A percentile compares a stretch with the other conserved stretches of the same genome.
Conservation (phyloP, 2,113 vertebrate species). For the Corvus hawaiiensis region DNA sequence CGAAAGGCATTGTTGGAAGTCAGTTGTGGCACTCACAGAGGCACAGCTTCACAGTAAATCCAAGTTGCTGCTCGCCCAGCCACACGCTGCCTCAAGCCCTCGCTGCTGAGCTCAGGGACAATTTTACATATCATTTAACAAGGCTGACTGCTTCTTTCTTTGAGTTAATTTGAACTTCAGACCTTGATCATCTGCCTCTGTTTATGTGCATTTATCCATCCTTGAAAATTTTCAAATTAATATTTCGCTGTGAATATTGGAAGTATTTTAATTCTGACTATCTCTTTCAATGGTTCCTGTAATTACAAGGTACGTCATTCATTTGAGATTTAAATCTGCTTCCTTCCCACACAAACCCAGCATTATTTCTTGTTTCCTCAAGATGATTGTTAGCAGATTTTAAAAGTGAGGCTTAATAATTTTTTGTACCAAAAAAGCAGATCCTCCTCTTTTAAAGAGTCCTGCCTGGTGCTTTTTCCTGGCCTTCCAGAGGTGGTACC, state of each 20-base stretch:
- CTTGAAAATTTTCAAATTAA: not conserved
- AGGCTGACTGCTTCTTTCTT: not conserved
- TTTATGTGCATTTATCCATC: not conserved
- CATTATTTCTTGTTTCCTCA: slow-evolving; percentile 5
- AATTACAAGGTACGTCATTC: slow-evolving; percentile 51
- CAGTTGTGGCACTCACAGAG: not conserved
- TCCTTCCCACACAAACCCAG: slow-evolving; percentile 53
- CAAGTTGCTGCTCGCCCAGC: not conserved
- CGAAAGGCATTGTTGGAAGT: not conserved
- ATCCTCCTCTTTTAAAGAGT: not conserved
- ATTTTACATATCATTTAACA: not conserved
- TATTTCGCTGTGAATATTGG: not conserved
- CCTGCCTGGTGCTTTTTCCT: not conserved
- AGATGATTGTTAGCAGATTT: not conserved
- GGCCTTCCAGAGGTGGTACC: not conserved
- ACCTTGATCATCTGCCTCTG: not conserved
- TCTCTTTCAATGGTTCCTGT: slow-evolving; percentile 37
- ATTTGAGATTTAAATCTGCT: slow-evolving; percentile 41
- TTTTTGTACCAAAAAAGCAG: not conserved
- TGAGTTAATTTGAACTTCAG: not conserved
- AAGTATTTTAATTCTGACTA: slow-evolving; percentile 49
- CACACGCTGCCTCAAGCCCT: not conserved
- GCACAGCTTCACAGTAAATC: not conserved
- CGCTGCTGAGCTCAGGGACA: not conserved
- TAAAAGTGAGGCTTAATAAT: not conserved